Conservation (phyloP, 2,888 invertebrate species). For the Pandemis heparana region DNA sequence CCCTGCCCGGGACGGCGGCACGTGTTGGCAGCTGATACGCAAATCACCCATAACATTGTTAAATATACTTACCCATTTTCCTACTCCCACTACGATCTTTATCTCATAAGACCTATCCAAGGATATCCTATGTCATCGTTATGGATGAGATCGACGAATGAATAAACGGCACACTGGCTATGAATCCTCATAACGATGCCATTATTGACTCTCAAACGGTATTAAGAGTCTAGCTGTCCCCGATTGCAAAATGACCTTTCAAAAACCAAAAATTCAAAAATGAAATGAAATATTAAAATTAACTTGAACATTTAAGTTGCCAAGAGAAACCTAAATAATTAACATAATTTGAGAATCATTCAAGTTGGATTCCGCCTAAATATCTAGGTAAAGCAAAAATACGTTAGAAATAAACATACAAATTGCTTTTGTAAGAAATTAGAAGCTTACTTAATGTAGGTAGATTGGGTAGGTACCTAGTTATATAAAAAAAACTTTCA, state of each 20-base stretch:
- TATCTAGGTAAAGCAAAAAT: not conserved
- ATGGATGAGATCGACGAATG: slow-evolving; percentile 27
- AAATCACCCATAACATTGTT: slow-evolving; percentile 71
- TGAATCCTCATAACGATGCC: slow-evolving; percentile 25
- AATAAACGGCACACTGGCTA: slow-evolving; percentile 17
- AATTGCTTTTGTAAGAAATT: not conserved
- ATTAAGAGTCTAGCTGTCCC: not conserved
- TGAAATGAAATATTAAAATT: not conserved
- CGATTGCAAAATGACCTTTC: slow-evolving; percentile 2
- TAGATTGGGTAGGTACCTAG: too few relatives aligned
- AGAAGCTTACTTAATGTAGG: not conserved
- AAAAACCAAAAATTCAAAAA: not conserved
- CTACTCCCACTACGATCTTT: slow-evolving; percentile 54
- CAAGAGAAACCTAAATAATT: slow-evolving; percentile 11
- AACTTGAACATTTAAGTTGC: not conserved
- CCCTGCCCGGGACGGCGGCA: slow-evolving; percentile 60
- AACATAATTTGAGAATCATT: not conserved
- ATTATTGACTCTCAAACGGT: slow-evolving; percentile 16
- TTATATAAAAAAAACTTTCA: too few relatives aligned
- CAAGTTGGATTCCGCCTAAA: not conserved
- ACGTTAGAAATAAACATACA: not conserved
- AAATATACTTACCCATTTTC: slow-evolving; percentile 56
- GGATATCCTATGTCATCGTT: slow-evolving; percentile 42
- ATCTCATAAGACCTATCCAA: slow-evolving; percentile 53
- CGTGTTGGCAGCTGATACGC: slow-evolving; percentile 73